These are phyloP conservation scores for Baronia brevicornis DNA, from an alignment of 2,888 invertebrate genomes.

Conservation along the genomic window DNA sequence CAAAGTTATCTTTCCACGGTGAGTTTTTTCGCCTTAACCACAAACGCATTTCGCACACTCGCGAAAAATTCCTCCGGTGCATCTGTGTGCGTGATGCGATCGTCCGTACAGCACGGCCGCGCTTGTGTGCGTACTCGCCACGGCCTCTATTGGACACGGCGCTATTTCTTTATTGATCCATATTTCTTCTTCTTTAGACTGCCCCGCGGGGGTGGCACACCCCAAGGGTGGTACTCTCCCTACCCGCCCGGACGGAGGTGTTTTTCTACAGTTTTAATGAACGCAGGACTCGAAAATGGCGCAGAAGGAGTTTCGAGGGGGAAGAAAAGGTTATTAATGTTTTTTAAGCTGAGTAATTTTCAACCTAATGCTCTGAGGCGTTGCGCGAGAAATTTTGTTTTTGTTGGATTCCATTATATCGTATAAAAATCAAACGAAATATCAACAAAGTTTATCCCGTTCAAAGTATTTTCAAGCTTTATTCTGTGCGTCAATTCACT, in stretches of 20 bases:
- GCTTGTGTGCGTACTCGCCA: conserved; percentile 61
- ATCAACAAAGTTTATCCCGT: too few relatives aligned
- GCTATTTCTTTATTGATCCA: conserved; percentile 77
- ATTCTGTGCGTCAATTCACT: too few relatives aligned
- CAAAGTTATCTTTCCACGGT: conserved; percentile 16
- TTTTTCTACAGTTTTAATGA: conserved; percentile 75
- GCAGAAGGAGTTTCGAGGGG: conserved; percentile 48
- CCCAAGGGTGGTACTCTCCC: conserved; percentile 19
- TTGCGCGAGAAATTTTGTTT: conserved; percentile 43
- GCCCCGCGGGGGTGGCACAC: conserved; percentile 37
- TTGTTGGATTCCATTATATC: too few relatives aligned
- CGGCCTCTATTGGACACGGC: conserved; percentile 68
- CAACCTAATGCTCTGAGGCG: conserved; percentile 43
- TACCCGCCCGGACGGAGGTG: conserved; percentile 41
- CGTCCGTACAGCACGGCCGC: conserved; percentile 29
- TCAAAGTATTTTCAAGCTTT: too few relatives aligned
- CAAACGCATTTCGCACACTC: conserved; percentile 27
- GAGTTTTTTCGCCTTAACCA: conserved; percentile 28
- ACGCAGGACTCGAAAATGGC: conserved; percentile 56
- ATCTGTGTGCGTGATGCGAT: conserved; percentile 28
- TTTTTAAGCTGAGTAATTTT: conserved; percentile 68
- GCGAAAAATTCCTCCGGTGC: conserved; percentile 26
- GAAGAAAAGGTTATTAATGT: conserved; percentile 67
- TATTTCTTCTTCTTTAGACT: conserved; percentile 76
- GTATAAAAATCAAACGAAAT: too few relatives aligned